A percentile compares a stretch with the other conserved stretches of the same genome.
phyloP scores from a whole-genome alignment of 2,888 invertebrate species.

The Ectobius pallidus region DNA sequence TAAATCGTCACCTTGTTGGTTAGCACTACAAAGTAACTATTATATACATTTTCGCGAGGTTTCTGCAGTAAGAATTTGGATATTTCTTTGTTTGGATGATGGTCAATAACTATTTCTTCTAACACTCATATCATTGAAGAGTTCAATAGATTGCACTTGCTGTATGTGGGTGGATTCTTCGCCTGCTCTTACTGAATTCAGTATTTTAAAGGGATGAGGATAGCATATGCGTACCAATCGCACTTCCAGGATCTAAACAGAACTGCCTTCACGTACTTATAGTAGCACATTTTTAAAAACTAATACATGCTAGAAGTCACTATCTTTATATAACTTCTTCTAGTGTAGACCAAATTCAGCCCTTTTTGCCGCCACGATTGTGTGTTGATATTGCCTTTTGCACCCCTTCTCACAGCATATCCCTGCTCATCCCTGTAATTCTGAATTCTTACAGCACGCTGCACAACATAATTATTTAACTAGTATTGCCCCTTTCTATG shows the following conservation, averaged over 20 bases:
- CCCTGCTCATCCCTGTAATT: not conserved
- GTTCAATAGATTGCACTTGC: no score
- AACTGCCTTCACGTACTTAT: not conserved
- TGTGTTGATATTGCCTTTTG: not conserved
- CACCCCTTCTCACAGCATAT: not conserved
- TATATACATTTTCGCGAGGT: no score
- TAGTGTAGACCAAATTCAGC: not conserved
- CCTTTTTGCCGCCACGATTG: not conserved
- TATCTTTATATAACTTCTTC: not conserved
- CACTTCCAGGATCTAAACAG: not conserved
- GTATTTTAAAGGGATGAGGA: not conserved
- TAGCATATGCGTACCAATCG: not conserved
- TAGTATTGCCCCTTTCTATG: no score
- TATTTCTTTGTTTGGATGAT: no score
- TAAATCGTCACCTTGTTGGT: no score
- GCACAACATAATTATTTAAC: no score
- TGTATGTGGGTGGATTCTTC: not conserved
- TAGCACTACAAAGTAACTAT: no score
- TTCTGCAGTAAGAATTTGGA: no score
- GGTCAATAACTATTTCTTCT: no score
- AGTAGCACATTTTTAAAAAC: not conserved
- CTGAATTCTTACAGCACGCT: not conserved
- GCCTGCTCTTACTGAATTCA: not conserved
- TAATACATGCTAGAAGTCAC: not conserved
- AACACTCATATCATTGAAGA: no score